Evolutionary conservation across 2,888 invertebrate genomes (phyloP), one percentile per base, ranked within the genome.

Genomic region (Syrista parreyssii): DNA sequence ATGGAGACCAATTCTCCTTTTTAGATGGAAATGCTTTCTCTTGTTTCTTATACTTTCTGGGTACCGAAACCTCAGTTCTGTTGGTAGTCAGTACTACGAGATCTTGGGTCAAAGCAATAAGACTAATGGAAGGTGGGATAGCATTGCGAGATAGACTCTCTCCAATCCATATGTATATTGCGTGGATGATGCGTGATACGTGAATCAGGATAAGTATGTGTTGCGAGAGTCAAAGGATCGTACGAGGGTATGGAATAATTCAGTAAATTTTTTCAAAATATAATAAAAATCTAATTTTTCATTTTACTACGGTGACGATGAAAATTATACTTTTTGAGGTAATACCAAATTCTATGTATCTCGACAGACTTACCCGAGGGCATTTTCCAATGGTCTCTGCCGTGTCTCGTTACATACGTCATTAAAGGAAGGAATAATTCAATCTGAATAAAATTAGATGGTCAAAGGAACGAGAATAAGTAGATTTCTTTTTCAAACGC

Each of bases 81-180:
- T 15, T 15, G 23, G 9, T 23, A 2, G 23, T 55, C 23, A 80
- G 82, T 80, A 76, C 72, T 78, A 78, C 68, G 71, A 11, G 12
- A 12, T 3, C 80, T 79, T 74, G 79, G 40, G 78, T 82, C 82
- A 80, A 80, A 83, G 80, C 85, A 86, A 86, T 86, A 85, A 86
- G 84, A 81, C 81, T 86, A 86, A 86, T 86, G 86, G 85, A 86
- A 86, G 9, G 23, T 23, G 9, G 55, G 23, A 55, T 23, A 23
- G 55, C 1, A 55, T 23, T 55, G 55, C 23, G 55, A 2, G 9
- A 55, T 23, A 55, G 81, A 82, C 78, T 83, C 82, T 82, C 83
- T 86, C 81, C 68, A n/a, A 36, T 55, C n/a, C 33, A 15, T 11
- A 15, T 31, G 71, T n/a, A 71, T 76, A 11, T 73, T 77, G 2